A percentile compares a stretch with the other conserved stretches of the same genome.
Conservation (phyloP, 2,797 vertebrate species). For the Manis pentadactyla region DNA sequence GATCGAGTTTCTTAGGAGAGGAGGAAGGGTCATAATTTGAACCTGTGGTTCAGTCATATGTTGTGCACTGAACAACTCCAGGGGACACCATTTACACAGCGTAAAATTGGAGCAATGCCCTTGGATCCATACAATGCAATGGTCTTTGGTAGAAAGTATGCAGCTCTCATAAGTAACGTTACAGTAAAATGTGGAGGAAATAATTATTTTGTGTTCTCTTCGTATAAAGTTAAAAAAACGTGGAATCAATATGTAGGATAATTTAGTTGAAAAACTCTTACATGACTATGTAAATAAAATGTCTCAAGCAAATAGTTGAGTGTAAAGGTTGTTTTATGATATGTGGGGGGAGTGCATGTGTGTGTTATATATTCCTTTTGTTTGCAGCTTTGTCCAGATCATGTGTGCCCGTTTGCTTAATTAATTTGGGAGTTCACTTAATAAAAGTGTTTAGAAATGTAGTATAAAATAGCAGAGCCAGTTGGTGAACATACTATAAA, state of each 20-base stretch:
- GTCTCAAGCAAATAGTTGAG: not conserved
- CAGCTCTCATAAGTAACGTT: not conserved
- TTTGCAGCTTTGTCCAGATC: not conserved
- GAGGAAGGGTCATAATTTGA: not conserved
- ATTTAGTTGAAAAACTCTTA: not conserved
- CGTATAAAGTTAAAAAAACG: not conserved
- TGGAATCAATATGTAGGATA: not conserved
- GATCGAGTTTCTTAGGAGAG: not conserved
- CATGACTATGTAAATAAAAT: not conserved
- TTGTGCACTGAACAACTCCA: not conserved
- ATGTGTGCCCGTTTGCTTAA: not conserved
- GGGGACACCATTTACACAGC: not conserved
- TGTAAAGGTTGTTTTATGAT: not conserved
- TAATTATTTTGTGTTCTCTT: not conserved
- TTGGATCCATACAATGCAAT: not conserved
- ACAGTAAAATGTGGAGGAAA: not conserved
- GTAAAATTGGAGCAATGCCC: rapidly evolving
- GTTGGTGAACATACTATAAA: not conserved
- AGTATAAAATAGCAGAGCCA: rapidly evolving
- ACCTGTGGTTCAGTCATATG: no score
- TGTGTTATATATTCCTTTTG: not conserved
- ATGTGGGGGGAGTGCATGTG: not conserved
- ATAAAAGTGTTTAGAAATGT: not conserved
- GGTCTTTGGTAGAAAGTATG: not conserved
- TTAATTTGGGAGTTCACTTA: not conserved